phyloP scores from a whole-genome alignment of 2,113 vertebrate genomes.

The Carassius auratus region DNA sequence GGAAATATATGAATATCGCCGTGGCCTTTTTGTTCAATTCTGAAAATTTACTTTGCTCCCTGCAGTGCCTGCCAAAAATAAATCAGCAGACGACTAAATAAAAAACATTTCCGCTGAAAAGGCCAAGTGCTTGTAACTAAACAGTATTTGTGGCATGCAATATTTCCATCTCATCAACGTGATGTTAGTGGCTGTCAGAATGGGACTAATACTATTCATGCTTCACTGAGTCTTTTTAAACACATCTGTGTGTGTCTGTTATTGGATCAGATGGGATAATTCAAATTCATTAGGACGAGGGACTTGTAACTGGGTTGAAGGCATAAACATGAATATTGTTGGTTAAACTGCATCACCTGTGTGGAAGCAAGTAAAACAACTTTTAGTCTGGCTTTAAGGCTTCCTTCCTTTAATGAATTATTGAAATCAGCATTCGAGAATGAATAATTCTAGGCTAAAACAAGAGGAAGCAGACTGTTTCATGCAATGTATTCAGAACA shows the following conservation, averaged over 20 bases:
- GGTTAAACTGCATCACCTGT: constrained; percentile 30
- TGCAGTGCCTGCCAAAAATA: constrained; percentile 37
- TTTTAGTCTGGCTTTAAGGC: constrained; percentile 12
- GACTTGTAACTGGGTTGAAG: constrained; percentile 33
- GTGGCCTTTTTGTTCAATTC: constrained; percentile 34
- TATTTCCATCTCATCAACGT: constrained; percentile 49
- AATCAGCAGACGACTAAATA: constrained; percentile 50
- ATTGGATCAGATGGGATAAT: constrained; percentile 43
- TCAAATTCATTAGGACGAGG: constrained; percentile 55
- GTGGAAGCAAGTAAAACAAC: constrained; percentile 14
- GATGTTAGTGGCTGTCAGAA: constrained; percentile 54
- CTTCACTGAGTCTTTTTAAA: constrained; percentile 54
- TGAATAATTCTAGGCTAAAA: constrained; percentile 4
- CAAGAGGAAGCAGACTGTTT: background rate
- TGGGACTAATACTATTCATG: constrained; percentile 51
- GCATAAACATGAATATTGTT: constrained; percentile 37
- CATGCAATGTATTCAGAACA: background rate
- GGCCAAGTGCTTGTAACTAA: constrained; percentile 42
- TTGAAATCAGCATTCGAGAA: constrained; percentile 22
- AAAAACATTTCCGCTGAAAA: constrained; percentile 44
- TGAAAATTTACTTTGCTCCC: constrained; percentile 31
- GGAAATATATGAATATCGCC: constrained; percentile 21
- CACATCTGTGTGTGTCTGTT: constrained; percentile 52
- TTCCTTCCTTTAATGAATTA: constrained; percentile 25
- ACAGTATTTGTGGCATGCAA: constrained; percentile 44